Base-by-base conservation (phyloP, 1,140 invertebrate species). In the Andricus grossulariae region DNA sequence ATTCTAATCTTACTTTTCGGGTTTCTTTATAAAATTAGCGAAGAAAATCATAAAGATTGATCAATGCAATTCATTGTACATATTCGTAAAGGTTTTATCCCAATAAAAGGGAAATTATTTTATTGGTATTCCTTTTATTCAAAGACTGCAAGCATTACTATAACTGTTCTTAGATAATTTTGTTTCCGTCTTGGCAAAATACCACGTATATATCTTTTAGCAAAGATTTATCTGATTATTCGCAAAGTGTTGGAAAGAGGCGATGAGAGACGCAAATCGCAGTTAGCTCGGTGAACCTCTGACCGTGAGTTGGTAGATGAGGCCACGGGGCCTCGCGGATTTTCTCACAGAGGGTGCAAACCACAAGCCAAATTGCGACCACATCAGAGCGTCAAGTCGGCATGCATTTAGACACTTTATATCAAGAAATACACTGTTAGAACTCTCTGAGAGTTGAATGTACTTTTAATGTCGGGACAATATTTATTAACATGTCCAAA, bases 271-370 rank as follows among this genome's bases (percentile, higher is more conserved):
- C 5, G 21, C 13, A 32, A 39, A 66, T 66, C 21, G 32, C 57
- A 66, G 57, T 39, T 66, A 32, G 25, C 21, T 32, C 32, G 57
- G 25, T 39, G 16, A 66, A 66, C 32, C 39, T 66, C 25, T 66
- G 60, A 66, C 60, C 60, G 25, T 66, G 25, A 39, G 60, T 66
- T 66, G 25, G 21, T 8, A 66, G 21, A 66, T 39, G 21, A 66
- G 39, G 32, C 60, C 60, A 79, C 66, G 60, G 75, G 78, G 75
- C 76, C 80, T 45, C 80, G 77, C 54, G 74, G 71, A 83, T 88
- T 90, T 90, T 90, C 89, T 84, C 89, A 90, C 88, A 87, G 86
- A 88, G 83, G 86, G 87, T 85, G 85, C 86, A 88, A 88, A 89
- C 87, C 88, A 83, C 88, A 88, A 81, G 80, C 79, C 82, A 84